Conservation (phyloP, 2,888 invertebrate species). For the Gymnocheta viridis region DNA sequence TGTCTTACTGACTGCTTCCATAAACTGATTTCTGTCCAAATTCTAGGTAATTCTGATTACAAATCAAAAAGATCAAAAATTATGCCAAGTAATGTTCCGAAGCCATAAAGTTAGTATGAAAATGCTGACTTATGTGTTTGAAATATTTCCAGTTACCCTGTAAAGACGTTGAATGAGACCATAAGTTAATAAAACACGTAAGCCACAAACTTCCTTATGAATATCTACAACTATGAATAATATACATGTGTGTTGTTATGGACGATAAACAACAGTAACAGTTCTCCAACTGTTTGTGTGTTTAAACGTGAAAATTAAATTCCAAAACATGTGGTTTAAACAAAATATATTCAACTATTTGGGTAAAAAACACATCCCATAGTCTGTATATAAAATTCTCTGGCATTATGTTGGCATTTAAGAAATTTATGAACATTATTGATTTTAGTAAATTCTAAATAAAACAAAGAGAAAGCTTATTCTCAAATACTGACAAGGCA, state of each 20-base stretch:
- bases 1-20: too few species aligned
- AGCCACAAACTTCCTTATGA: not conserved
- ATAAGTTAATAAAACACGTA: not conserved
- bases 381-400: not conserved
- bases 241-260: not conserved
- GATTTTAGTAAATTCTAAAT: not conserved
- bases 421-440: constrained; percentile 4
- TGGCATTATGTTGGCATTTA: constrained; percentile 1
- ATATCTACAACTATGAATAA: not conserved
- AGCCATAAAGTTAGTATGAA: too few species aligned
- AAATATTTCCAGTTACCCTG: not conserved
- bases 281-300: not conserved
- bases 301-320: not conserved
- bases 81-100: too few species aligned
- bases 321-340: constrained; percentile 9
- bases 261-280: not conserved
- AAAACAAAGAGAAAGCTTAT: not conserved
- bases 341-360: not conserved
- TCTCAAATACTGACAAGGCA: not conserved
- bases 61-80: too few species aligned
- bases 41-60: too few species aligned
- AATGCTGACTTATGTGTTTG: too few species aligned
- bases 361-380: not conserved
- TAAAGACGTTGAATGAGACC: too few species aligned
- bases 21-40: too few species aligned